Conservation (phyloP, 2,113 vertebrate species). For the Microtus richardsoni region DNA sequence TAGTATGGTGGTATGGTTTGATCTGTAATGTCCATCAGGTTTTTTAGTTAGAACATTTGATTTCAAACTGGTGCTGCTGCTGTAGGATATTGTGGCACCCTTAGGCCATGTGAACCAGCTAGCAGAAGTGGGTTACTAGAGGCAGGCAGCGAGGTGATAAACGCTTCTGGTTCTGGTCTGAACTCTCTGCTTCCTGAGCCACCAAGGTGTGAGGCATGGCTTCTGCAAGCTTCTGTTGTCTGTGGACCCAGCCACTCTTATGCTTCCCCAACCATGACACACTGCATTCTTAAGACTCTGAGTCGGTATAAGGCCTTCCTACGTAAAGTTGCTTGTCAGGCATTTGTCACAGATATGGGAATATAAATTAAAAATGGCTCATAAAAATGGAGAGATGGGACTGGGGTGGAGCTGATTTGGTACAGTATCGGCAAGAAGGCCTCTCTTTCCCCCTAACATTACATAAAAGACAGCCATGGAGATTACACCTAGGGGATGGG, state of each 20-base stretch:
- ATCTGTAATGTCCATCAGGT: neutral
- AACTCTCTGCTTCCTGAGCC: neutral
- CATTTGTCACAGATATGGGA: neutral
- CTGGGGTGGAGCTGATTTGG: neutral
- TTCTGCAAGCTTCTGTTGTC: neutral
- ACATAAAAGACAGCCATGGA: neutral
- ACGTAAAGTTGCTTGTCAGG: neutral
- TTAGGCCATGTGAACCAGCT: neutral
- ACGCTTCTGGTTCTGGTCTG: neutral
- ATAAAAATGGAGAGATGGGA: neutral
- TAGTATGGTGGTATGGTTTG: neutral
- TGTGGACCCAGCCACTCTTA: neutral
- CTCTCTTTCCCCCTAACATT: neutral
- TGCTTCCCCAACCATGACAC: neutral
- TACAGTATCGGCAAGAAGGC: neutral
- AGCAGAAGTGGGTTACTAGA: neutral
- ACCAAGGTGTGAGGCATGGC: neutral
- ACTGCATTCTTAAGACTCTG: neutral
- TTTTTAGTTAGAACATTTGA: neutral
- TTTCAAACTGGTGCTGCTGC: neutral
- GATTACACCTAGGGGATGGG: neutral
- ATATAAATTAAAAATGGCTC: neutral
- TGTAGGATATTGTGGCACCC: neutral
- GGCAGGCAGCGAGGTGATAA: neutral
- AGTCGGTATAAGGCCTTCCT: neutral